Percentiles rank a stretch among this genome's conserved stretches.
phyloP scores from a whole-genome alignment of 2,113 vertebrate species.

The Taxidea taxus region DNA sequence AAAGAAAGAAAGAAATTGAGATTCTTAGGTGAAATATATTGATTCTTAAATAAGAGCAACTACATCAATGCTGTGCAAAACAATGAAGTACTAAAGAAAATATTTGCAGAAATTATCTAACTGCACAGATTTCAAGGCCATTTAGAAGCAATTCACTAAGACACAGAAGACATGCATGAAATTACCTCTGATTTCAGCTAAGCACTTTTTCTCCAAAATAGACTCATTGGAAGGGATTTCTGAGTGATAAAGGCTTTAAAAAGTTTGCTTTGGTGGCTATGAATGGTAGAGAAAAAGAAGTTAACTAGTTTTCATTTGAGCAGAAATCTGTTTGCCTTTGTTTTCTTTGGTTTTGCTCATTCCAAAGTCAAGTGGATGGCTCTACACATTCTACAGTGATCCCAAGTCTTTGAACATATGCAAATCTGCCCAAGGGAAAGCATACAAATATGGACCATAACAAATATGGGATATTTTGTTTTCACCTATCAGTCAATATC shows the following conservation, averaged over 20 bases:
- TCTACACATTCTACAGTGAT: not conserved
- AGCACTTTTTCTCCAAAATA: not conserved
- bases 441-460: not conserved
- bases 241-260: not conserved
- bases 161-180: not conserved
- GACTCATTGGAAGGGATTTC: not conserved
- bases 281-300: not conserved
- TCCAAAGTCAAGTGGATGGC: not conserved
- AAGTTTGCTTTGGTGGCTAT: not conserved
- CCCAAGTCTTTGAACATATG: not conserved
- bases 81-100: not conserved
- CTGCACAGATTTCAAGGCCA: not conserved
- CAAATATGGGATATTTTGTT: slow-evolving; percentile 1
- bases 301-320: not conserved
- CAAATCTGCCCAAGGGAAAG: not conserved
- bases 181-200: not conserved
- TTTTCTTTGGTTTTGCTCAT: not conserved
- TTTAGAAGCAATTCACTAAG: not conserved
- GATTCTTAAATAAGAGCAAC: not conserved
- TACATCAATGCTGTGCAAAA: not conserved
- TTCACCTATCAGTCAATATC: not conserved
- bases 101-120: not conserved
- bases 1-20: not conserved
- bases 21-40: not conserved
- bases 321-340: not conserved